A percentile compares a stretch with the other conserved stretches of the same genome.
Evolutionary conservation across 2,888 invertebrate species (phyloP).

Genomic region (Campoplex nolae): DNA sequence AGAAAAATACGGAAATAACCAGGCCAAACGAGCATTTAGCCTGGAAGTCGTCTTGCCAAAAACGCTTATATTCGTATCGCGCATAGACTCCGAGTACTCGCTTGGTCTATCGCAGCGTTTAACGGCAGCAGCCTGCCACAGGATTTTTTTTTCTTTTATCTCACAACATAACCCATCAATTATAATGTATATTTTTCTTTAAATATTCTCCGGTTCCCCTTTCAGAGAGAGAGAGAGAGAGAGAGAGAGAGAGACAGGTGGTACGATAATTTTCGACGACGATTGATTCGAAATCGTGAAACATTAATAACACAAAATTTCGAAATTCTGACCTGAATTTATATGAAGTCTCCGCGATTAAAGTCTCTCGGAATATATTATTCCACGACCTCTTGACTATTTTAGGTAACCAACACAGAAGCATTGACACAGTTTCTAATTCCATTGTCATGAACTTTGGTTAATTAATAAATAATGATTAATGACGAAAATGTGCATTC

Average conservation of each 20-base stretch:
- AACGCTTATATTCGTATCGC: slow-evolving; percentile 63
- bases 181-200: neutral
- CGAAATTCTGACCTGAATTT: neutral
- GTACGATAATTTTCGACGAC: no score
- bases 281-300: neutral
- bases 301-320: neutral
- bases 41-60: slow-evolving; percentile 64
- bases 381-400: neutral
- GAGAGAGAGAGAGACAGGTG: no score
- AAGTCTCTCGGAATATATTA: neutral
- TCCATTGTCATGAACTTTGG: neutral
- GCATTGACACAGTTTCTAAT: slow-evolving; percentile 4
- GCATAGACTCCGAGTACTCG: neutral
- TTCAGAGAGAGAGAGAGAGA: neutral
- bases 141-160: slow-evolving; percentile 8
- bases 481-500: slow-evolving; percentile 43
- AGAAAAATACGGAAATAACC: slow-evolving; percentile 40
- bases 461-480: slow-evolving; percentile 51
- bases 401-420: neutral
- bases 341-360: neutral
- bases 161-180: neutral
- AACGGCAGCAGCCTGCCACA: slow-evolving; percentile 32
- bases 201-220: neutral
- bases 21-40: slow-evolving; percentile 64
- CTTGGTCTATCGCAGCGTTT: slow-evolving; percentile 16